Evolutionary conservation across 2,888 invertebrate genomes (phyloP), one percentile per base, ranked within the genome.

Genomic region (Drosophila peninsularis): DNA sequence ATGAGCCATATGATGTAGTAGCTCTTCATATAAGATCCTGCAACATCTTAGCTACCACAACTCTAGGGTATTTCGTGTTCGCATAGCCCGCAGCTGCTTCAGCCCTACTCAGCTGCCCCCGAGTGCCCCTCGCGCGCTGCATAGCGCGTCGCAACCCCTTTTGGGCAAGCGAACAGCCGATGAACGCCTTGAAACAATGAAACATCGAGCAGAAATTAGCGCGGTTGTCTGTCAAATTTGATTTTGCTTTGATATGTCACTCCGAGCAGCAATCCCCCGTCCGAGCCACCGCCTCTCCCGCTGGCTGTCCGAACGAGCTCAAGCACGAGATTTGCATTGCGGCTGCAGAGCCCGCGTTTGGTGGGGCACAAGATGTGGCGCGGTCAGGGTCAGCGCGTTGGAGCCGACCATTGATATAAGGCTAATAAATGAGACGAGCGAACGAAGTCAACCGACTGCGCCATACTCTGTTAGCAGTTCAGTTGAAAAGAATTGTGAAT

Each of bases 201-300:
- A 88, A 90, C 84, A 84, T 86, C 82, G 77, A 75, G 72, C 90
- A 89, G 88, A 90, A 92, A 91, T 92, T 92, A 92, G 92, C 91
- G 91, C 90, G 91, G 90, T 91, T 91, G 91, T 92, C 92, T 92
- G 91, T 92, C 92, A 91, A 91, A 91, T 90, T 92, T 88, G 91
- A 91, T 91, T 92, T 90, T 78, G 87, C 90, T 89, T 91, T 91
- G 91, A 90, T 90, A 91, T 90, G 90, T 88, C 91, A 89, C 78
- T 89, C 69, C 55, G 14, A 37, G 62, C 3, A 21, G 50, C 14
- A 52, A 53, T 36, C 57, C 61, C 47, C 34, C 69, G 44, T 42
- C 13, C 30, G 47, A 19, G 39, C 50, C 71, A 13, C 30, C 42
- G 30, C n/a, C 45, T 21, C 50, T 19, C 21, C 50, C 39, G 13